Base-by-base conservation (phyloP, 2,888 invertebrate genomes). In the Masnerella sp. region DNA sequence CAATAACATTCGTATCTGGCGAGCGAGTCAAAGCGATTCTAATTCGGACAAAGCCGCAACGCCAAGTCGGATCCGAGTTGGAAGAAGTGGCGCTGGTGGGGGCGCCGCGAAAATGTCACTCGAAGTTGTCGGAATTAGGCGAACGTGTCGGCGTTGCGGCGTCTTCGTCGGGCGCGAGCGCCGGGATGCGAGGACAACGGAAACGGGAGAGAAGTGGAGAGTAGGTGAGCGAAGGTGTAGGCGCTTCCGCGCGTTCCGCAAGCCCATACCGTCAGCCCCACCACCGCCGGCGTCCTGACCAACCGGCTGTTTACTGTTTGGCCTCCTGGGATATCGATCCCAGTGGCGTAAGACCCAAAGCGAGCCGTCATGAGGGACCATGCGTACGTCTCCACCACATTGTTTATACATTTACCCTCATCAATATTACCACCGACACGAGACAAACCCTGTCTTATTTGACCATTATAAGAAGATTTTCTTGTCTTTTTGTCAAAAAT, bases 231-330 rank as follows among this genome's bases (percentile, higher is more conserved):
- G 64, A 65, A 54, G 69, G 67, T 69, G 73, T 52, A 52, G 65
- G 62, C 40, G 68, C 64, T 54, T 49, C 47, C 62, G 61, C 71
- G 68, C 71, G 47, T 65, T 71, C 65, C 38, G 59, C 69, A 70
- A 70, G 62, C 58, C 67, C 67, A 58, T 30, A 54, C 62, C 32
- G 43, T 38, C 49, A 42, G 20, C 72, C 75, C 75, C 74, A 75
- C 76, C 75, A 69, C 58, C 59, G 61, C 15, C 76, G 78, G 80
- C 81, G 78, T 86, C 83, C 87, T 87, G 87, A 85, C 87, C 87
- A 87, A 87, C 87, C 87, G 87, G 85, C 87, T 87, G 87, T 87
- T 87, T 87, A 87, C 87, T 86, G 85, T 87, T 87, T 84, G 85
- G 84, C 85, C 87, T 86, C 87, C 86, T 85, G 85, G 84, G 84